These are phyloP conservation scores for Oncorhynchus nerka DNA, from an alignment of 2,113 vertebrate genomes.

Conservation along the genomic window DNA sequence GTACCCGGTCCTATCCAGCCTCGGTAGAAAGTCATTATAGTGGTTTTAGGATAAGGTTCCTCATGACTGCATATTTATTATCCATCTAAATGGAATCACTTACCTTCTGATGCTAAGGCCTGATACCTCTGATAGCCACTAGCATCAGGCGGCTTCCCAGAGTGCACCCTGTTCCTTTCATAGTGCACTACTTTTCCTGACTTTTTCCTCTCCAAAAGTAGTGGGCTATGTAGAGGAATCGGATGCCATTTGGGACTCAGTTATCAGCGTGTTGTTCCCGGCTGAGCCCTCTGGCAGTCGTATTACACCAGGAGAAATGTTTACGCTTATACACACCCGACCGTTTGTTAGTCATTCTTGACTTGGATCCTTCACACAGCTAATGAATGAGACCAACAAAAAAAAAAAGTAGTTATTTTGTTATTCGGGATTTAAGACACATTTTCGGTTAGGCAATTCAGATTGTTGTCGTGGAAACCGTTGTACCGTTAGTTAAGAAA, in stretches of 20 bases:
- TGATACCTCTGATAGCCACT: constrained; percentile 64
- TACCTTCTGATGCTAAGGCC: constrained; percentile 65
- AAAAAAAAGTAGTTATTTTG: constrained; percentile 8
- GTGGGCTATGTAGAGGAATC: too few species aligned
- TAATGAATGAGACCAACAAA: constrained; percentile 44
- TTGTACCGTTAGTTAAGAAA: constrained; percentile 23
- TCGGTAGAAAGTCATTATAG: constrained; percentile 70
- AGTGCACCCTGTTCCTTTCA: too few species aligned
- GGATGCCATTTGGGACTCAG: neutral
- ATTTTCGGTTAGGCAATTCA: constrained; percentile 37
- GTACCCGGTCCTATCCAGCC: constrained; percentile 46
- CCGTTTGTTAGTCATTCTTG: constrained; percentile 59
- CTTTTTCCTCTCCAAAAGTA: too few species aligned
- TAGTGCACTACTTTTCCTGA: too few species aligned
- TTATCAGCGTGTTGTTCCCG: constrained; percentile 49
- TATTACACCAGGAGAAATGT: constrained; percentile 62
- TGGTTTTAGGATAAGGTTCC: constrained; percentile 73
- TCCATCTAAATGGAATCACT: constrained; percentile 78
- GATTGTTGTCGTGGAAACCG: constrained; percentile 23
- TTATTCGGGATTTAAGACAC: constrained; percentile 23
- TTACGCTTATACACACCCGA: constrained; percentile 46
- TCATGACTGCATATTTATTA: constrained; percentile 76
- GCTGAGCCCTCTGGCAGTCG: constrained; percentile 45
- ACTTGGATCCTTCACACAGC: constrained; percentile 39
- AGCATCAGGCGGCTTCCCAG: constrained; percentile 30